Conservation (phyloP, 2,797 vertebrate species). For the Meda fulgida region DNA sequence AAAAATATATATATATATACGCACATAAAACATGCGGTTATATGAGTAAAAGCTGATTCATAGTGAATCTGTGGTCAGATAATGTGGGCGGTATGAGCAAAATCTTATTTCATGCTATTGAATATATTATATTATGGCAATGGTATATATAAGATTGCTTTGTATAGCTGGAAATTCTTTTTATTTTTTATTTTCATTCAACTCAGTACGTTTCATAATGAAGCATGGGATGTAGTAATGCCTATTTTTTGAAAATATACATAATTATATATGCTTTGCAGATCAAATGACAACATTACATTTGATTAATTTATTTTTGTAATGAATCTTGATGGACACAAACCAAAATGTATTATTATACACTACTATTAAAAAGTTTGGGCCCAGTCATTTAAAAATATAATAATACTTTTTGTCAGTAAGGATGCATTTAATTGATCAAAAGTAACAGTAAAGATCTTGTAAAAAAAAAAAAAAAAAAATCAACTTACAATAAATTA, state of each 20-base stretch:
- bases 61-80: background rate
- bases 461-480: too few species aligned
- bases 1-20: background rate
- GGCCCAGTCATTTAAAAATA: background rate
- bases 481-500: background rate
- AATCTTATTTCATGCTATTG: conserved; percentile 10
- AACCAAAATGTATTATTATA: background rate
- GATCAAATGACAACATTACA: background rate
- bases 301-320: background rate
- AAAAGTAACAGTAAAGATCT: background rate
- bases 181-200: background rate
- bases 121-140: background rate
- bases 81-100: background rate
- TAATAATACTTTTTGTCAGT: background rate
- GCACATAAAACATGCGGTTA: background rate
- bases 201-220: background rate
- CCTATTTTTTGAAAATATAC: background rate
- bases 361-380: background rate
- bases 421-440: background rate
- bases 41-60: conserved; percentile 28
- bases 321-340: background rate
- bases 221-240: background rate
- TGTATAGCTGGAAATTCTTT: background rate
- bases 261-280: background rate
- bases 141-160: background rate